Evolutionary conservation across 1,140 invertebrate species (phyloP).

Genomic region (Orussus abietinus): DNA sequence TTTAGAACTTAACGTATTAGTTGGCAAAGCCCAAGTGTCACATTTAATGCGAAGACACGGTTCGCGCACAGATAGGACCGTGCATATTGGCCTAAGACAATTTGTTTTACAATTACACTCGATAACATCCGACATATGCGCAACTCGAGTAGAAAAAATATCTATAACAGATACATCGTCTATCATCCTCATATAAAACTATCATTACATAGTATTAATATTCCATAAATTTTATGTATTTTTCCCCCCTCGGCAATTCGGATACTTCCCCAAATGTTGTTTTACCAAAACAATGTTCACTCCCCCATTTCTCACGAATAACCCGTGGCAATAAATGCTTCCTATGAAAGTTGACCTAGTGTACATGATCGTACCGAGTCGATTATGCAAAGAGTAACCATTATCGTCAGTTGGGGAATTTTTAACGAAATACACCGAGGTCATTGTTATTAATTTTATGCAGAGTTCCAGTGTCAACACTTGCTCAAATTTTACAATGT

Average conservation of each 20-base stretch:
- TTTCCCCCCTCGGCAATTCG: slow-evolving; percentile 18
- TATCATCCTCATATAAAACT: slow-evolving; percentile 39
- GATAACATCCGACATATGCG: slow-evolving; percentile 37
- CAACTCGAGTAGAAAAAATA: slow-evolving; percentile 45
- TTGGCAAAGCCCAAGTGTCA: slow-evolving; percentile 1
- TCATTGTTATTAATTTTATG: slow-evolving; percentile 29
- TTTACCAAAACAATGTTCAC: slow-evolving; percentile 9
- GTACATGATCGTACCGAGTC: too few species aligned
- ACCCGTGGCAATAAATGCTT: slow-evolving; percentile 15
- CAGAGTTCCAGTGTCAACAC: slow-evolving; percentile 27
- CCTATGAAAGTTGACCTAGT: too few species aligned
- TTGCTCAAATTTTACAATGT: slow-evolving; percentile 30
- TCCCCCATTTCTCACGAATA: slow-evolving; percentile 11
- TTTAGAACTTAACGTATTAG: background rate
- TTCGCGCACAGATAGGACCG: slow-evolving; percentile 27
- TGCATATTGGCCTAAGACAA: slow-evolving; percentile 26
- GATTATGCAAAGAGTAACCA: background rate
- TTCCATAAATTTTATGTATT: slow-evolving; percentile 23
- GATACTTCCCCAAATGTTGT: slow-evolving; percentile 16
- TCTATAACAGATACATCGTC: slow-evolving; percentile 40
- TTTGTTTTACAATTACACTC: slow-evolving; percentile 34
- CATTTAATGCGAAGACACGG: slow-evolving; percentile 8
- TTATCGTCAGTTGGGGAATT: slow-evolving; percentile 19
- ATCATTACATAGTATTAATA: slow-evolving; percentile 36
- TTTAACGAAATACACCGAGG: slow-evolving; percentile 29